These are phyloP conservation scores for Drosophila demipolita DNA, from an alignment of 2,888 invertebrate species.

Conservation along the genomic window DNA sequence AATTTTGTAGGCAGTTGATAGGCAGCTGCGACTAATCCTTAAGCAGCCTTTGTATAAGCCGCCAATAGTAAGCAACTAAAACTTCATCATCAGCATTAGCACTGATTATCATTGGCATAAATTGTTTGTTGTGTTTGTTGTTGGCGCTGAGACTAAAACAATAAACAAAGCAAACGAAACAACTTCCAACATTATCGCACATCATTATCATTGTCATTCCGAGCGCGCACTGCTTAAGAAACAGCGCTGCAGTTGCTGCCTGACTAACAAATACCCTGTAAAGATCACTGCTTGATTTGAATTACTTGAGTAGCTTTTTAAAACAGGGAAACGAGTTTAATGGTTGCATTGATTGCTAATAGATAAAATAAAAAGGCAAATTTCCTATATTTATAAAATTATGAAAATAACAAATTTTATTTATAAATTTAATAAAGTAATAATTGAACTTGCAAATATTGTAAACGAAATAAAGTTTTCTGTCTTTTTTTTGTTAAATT, in stretches of 20 bases:
- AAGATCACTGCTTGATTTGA: accelerated
- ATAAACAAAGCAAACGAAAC: slow-evolving; percentile 63
- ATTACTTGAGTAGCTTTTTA: background rate
- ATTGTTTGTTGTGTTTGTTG: slow-evolving; percentile 29
- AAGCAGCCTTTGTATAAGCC: slow-evolving; percentile 19
- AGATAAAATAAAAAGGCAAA: too few species aligned
- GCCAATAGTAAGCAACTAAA: slow-evolving; percentile 30
- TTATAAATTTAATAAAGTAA: background rate
- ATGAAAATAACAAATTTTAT: too few species aligned
- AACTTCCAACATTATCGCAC: slow-evolving; percentile 76
- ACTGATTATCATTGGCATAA: slow-evolving; percentile 23
- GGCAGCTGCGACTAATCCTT: slow-evolving; percentile 55
- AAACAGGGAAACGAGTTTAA: background rate
- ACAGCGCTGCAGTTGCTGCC: background rate
- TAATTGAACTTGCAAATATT: background rate
- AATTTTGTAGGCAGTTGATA: background rate
- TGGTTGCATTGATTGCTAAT: too few species aligned
- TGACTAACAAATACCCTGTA: slow-evolving; percentile 23
- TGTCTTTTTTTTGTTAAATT: background rate
- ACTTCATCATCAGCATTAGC: slow-evolving; percentile 28
- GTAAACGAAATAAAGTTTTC: background rate
- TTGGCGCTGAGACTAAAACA: slow-evolving; percentile 47
- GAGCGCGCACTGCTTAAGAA: slow-evolving; percentile 57
- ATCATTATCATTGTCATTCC: slow-evolving; percentile 79
- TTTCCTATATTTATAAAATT: background rate